Conservation (phyloP, 2,113 vertebrate species). For the Perognathus longimembris region DNA sequence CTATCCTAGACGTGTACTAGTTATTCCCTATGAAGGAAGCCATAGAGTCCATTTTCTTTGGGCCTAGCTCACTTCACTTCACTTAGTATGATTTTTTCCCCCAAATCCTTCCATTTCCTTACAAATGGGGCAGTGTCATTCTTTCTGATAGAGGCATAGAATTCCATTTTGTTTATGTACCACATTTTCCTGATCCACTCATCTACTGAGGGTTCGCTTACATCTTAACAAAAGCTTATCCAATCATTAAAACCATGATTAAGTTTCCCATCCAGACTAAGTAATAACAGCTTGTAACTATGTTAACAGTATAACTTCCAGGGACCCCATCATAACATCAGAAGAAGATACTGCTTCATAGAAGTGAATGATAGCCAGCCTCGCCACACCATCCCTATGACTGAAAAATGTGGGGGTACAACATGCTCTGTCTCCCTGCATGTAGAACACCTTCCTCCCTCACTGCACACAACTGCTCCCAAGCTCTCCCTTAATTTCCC, state of each 20-base stretch:
- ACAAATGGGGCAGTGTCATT: too few relatives aligned
- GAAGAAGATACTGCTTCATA: neutral
- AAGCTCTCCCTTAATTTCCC: neutral
- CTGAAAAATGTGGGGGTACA: neutral
- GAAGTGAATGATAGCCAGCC: neutral
- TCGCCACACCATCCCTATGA: neutral
- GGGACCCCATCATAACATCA: neutral
- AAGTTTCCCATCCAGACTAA: neutral
- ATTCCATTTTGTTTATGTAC: too few relatives aligned
- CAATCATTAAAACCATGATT: neutral
- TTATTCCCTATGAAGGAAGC: too few relatives aligned
- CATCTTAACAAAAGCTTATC: neutral
- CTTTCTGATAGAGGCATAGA: too few relatives aligned
- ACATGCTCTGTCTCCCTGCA: neutral
- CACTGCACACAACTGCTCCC: neutral
- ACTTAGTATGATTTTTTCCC: too few relatives aligned
- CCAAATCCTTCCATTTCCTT: too few relatives aligned
- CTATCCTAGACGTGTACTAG: too few relatives aligned
- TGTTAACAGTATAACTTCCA: neutral
- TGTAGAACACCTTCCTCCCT: neutral
- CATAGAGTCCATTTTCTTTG: too few relatives aligned
- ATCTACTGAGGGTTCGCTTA: too few relatives aligned
- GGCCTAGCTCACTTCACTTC: too few relatives aligned
- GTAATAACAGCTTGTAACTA: neutral
- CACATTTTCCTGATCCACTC: too few relatives aligned